A percentile compares a stretch with the other conserved stretches of the same genome.
Evolutionary conservation across 2,888 invertebrate species (phyloP).

Genomic region (Pteria penguin): DNA sequence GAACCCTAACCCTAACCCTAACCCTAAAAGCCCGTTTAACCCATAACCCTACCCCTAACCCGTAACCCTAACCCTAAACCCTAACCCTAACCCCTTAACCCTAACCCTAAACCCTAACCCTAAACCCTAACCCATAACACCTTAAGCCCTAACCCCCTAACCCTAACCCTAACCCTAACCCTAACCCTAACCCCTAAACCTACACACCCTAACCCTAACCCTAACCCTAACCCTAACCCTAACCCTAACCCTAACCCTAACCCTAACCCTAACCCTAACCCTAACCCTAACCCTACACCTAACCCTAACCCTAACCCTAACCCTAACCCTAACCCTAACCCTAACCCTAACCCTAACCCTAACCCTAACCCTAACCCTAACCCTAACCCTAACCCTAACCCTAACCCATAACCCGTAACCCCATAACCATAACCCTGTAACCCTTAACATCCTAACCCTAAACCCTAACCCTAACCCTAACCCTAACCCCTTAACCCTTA

Average conservation of each 20-base stretch:
- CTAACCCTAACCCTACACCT: too few species aligned
- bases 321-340: constrained; percentile 28
- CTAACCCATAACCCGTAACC: constrained; percentile 20
- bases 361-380: constrained; percentile 29
- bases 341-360: constrained; percentile 29
- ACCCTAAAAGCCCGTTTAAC: too few species aligned
- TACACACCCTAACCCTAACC: too few species aligned
- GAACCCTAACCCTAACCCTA: too few species aligned
- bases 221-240: constrained; percentile 27
- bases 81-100: too few species aligned
- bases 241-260: constrained; percentile 37
- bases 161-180: too few species aligned
- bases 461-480: constrained; percentile 18
- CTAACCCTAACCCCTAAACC: too few species aligned
- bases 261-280: constrained; percentile 29
- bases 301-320: constrained; percentile 28
- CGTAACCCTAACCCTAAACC: too few species aligned
- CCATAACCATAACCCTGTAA: constrained; percentile 24
- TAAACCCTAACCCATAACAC: too few species aligned
- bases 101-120: too few species aligned
- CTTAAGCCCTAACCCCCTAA: too few species aligned
- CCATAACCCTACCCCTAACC: too few species aligned
- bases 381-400: constrained; percentile 22
- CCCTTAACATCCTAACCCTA: constrained; percentile 12
- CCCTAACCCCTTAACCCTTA: constrained; percentile 10